A percentile compares a stretch with the other conserved stretches of the same genome.
These are phyloP conservation scores for Dryas iulia DNA, from an alignment of 1,140 invertebrate species.

Conservation along the genomic window DNA sequence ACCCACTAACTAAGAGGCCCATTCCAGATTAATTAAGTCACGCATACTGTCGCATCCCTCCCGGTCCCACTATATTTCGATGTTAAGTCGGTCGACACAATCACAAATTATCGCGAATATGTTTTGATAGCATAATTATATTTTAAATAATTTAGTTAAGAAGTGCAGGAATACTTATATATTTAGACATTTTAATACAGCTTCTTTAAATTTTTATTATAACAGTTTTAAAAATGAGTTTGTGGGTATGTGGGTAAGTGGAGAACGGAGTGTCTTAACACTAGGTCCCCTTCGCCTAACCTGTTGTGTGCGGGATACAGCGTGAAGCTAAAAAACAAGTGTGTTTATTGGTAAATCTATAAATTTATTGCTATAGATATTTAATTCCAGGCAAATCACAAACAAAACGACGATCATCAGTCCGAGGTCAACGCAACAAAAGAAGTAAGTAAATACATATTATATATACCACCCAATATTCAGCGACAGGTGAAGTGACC, in stretches of 20 bases:
- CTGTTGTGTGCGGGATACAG: no score
- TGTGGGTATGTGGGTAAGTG: no score
- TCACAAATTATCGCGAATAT: background rate
- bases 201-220: background rate
- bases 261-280: no score
- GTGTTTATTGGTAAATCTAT: background rate
- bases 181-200: no score
- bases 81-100: background rate
- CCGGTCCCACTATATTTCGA: background rate
- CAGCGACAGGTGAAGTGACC: background rate
- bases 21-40: conserved; percentile 14
- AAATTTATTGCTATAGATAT: background rate
- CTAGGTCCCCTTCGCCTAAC: no score
- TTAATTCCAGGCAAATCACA: conserved; percentile 67
- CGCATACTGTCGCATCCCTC: background rate
- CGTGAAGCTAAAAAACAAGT: no score
- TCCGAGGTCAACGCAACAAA: conserved; percentile 72
- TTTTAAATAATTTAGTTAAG: no score
- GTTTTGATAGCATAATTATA: background rate
- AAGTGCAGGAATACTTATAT: no score
- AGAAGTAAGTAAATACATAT: conserved; percentile 57
- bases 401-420: conserved; percentile 66
- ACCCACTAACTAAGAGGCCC: conserved; percentile 17
- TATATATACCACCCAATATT: background rate
- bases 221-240: no score